Base-by-base conservation (phyloP, 1,140 invertebrate genomes). In the Oncopeltus fasciatus region DNA sequence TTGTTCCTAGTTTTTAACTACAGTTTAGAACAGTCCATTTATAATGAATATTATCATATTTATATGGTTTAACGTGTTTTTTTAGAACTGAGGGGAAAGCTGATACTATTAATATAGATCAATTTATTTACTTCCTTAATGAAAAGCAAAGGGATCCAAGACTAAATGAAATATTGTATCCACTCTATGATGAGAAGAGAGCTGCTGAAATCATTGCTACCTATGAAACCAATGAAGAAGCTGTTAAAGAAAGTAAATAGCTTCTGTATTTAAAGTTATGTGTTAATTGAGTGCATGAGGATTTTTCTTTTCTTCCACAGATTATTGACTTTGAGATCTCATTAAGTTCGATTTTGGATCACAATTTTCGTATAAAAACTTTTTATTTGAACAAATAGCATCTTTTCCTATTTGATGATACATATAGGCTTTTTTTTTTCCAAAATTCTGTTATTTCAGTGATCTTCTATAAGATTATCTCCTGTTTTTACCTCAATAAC, bases 141-240 rank as follows among this genome's bases (percentile, higher is more conserved):
- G 94, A 98, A 75, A 95, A 95, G 73, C 97, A 99, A 76, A 81
- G 97, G 63, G 97, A 99, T 81, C 95, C 95, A 2, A 82, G 96
- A 33, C 80, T 99, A 53, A 99, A 99, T 76, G 97, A 99, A 81
- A 99, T 99, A 73, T 78, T 99, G 12, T 98, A 93, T 76, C 97
- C 97, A 2, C 80, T 97, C 29, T 99, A 98, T 72, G 93, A 98
- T 72, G 89, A 94, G 67, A 94, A 94, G 72, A 80, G 95, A 70
- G 92, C 92, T 5, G 74, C 81, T 53, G 91, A 98, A 75, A 95
- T 99, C 67, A 95, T 99, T 67, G 83, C 83, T 57, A 90, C 88
- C 51, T 98, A 98, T 72, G 96, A 99, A 75, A 82, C 86, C 69
- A 86, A 93, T 71, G 83, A 89, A 68, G 85, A 87, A 44, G 85